Base-by-base conservation (phyloP, 64 coral and sea anemone species). In the Platygyra sinensis region DNA sequence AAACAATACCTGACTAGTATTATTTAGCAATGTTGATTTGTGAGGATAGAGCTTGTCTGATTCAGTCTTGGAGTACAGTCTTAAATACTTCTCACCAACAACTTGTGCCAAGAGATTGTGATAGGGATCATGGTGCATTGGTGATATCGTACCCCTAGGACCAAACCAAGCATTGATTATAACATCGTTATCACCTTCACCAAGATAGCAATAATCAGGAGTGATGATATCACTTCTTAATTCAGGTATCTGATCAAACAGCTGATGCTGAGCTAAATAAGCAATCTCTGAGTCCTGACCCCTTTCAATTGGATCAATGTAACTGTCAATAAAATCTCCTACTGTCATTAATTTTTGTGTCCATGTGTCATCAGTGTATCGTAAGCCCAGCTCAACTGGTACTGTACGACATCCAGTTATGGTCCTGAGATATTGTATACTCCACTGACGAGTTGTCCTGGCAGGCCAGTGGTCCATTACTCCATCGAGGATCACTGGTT, bases 241-340 rank as follows among this genome's bases (percentile, higher is more conserved):
- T 75, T 98, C 96, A 60, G 96, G 96, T 83, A 98, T 98, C 87
- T 98, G 96, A 93, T 98, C 96, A 95, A 98, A 98, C 27, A 98
- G 54, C 33, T 98, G 96, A 88, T 98, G 96, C 75, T 98, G 96
- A 8, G 96, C 93, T 78, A 98, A 67, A 80, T 98, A 98, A 30
- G 93, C 93, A 72, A 95, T 76, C 75, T 93, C 76, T 19, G 75
- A 29, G 25, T 79, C 60, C 51, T 92, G 79, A 10, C 79, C 80
- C 63, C 28, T 32, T 42, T 80, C 85, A 63, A 72, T 82, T 30
- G 80, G 88, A 31, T 51, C 46, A 15, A 95, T 32, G 63, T 92
- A 93, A 46, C 81, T 93, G 25, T 94, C 93, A 88, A 98, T 87
- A 87, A 98, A 99, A 33, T 94, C 82, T 67, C 83, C 64, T 52